Evolutionary conservation across 2,888 invertebrate genomes (phyloP), one percentile per base, ranked within the genome.

Genomic region (Apamea sordens): DNA sequence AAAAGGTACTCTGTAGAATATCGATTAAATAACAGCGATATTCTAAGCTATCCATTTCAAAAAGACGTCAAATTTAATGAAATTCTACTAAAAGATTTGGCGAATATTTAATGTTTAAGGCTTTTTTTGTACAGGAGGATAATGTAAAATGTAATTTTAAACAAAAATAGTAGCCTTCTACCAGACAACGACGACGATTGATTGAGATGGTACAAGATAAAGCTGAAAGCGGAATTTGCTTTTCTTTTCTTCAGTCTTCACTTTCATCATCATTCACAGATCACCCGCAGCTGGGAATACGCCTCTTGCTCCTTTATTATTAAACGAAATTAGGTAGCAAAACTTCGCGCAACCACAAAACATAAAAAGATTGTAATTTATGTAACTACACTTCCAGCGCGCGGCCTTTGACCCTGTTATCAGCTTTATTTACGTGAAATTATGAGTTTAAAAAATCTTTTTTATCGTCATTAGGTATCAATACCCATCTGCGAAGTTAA

Each of bases 91-190:
- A 83, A 80, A 83, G 81, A 77, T 80, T 86, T 77, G 53, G 28
- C 11, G 80, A 80, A 85, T 79, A 82, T 85, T 86, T 73, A 79
- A 85, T 83, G 86, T 88, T 82, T 74, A 84, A 88, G 71, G 73
- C 78, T 79, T 77, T 86, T 86, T 86, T 70, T n/a, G 72, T 75
- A 36, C 69, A 65, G 41, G 71, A 85, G 75, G 84, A 79, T 73
- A 65, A 61, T 36, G 76, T 63, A 21, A 85, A 87, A 85, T 76
- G 63, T 78, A 76, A 84, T 83, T 83, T 89, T 77, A 84, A 86
- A 86, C 78, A 84, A 86, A 86, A 85, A 85, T 83, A 85, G 75
- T 82, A 82, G 72, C 41, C 74, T 80, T 77, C 76, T 74, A 84
- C 82, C 83, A 74, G 74, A 32, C 59, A 68, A 80, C 80, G 70